These are phyloP conservation scores for Drosophila villosipedis DNA, from an alignment of 2,888 invertebrate genomes.

Conservation along the genomic window DNA sequence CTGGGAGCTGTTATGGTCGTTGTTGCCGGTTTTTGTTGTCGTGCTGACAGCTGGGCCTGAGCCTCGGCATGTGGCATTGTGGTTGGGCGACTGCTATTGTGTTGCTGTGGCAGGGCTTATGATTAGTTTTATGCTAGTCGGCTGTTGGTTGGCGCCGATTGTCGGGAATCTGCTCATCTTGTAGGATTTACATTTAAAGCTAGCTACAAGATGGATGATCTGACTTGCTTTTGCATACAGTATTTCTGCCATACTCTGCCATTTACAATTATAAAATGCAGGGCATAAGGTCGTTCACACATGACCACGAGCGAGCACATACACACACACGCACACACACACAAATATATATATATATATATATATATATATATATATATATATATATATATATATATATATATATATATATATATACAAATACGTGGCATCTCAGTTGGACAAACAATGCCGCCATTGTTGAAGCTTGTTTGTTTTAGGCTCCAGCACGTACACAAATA, in stretches of 20 bases:
- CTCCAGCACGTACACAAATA: slow-evolving; percentile 62
- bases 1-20: neutral
- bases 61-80: slow-evolving; percentile 11
- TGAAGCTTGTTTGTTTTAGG: slow-evolving; percentile 37
- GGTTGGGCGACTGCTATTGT: slow-evolving; percentile 24
- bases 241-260: slow-evolving; percentile 8
- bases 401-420: neutral
- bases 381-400: neutral
- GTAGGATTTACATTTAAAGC: slow-evolving; percentile 6
- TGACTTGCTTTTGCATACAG: slow-evolving; percentile 12
- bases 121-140: slow-evolving; percentile 28
- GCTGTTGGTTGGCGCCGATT: slow-evolving; percentile 25
- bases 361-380: neutral
- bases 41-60: slow-evolving; percentile 22
- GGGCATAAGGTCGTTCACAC: slow-evolving; percentile 13
- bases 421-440: neutral
- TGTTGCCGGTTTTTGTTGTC: slow-evolving; percentile 5
- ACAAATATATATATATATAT: neutral
- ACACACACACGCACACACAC: neutral
- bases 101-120: slow-evolving; percentile 19
- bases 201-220: slow-evolving; percentile 11
- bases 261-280: slow-evolving; percentile 22
- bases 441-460: slow-evolving; percentile 57
- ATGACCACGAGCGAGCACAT: neutral
- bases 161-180: slow-evolving; percentile 3